Evolutionary conservation across 1,140 invertebrate species (phyloP).

Genomic region (Drosophila kohkoa): DNA sequence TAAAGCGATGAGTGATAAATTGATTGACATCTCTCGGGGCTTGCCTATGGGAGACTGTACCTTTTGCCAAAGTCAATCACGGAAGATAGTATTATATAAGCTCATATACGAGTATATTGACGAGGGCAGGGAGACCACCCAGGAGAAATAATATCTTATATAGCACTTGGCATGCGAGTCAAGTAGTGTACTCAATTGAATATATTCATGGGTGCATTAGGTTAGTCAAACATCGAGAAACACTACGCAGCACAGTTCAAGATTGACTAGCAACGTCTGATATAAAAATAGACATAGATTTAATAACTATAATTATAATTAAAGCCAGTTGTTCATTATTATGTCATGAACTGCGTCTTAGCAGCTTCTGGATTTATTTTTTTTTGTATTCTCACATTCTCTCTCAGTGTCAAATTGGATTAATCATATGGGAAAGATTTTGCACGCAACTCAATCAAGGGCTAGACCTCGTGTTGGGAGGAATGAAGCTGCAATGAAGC

Average conservation of each 20-base stretch:
- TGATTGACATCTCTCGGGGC: background rate
- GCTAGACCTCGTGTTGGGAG: too few relatives aligned
- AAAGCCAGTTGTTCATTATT: conserved; percentile 4
- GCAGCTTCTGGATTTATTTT: background rate
- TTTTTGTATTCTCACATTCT: background rate
- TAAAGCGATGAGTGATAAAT: background rate
- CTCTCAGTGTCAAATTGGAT: conserved; percentile 14
- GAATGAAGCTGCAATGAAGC: too few relatives aligned
- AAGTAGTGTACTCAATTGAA: conserved; percentile 10
- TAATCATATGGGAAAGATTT: conserved; percentile 14
- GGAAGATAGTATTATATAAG: background rate
- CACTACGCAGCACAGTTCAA: conserved; percentile 9
- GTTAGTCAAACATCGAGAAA: conserved; percentile 11
- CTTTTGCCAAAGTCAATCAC: background rate
- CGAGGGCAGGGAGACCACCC: background rate
- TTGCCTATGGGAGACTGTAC: background rate
- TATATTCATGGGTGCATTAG: conserved; percentile 24
- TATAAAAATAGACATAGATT: conserved; percentile 1
- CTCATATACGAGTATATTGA: too few relatives aligned
- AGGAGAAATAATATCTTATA: background rate
- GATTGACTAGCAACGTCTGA: background rate
- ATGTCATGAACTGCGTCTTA: conserved; percentile 3
- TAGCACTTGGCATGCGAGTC: conserved; percentile 15
- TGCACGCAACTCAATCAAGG: conserved; percentile 15
- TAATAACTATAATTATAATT: conserved; percentile 34